Evolutionary conservation across 35 echinoderm and acorn worm genomes (phyloP).

Genomic region (Heliocidaris erythrogramma): DNA sequence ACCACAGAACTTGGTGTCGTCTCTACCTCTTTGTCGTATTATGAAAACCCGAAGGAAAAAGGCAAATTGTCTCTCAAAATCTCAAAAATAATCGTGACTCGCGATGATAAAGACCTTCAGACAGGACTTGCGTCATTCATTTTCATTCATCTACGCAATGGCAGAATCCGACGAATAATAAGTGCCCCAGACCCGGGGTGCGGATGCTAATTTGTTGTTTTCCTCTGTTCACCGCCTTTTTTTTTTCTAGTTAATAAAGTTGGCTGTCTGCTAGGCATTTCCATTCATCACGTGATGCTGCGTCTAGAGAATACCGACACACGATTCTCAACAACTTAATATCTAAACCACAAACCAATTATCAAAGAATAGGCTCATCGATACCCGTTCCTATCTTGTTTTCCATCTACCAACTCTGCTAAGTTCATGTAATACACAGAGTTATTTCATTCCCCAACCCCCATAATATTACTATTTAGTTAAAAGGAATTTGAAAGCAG

Average conservation of each 20-base stretch:
- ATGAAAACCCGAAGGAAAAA: neutral
- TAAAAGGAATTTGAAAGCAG: too few relatives aligned
- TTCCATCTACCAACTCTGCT: too few relatives aligned
- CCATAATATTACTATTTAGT: too few relatives aligned
- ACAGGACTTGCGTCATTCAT: neutral
- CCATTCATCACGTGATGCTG: constrained; percentile 28
- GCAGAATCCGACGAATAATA: neutral
- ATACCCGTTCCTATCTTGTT: too few relatives aligned
- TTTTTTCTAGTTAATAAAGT: constrained; percentile 34
- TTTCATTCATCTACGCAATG: neutral
- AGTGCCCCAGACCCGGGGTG: neutral
- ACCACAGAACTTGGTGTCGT: neutral
- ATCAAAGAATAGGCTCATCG: neutral
- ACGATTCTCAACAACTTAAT: neutral
- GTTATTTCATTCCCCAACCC: too few relatives aligned
- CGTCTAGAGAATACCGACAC: constrained; percentile 20
- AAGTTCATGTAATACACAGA: too few relatives aligned
- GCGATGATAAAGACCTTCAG: neutral
- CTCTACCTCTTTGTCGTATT: neutral
- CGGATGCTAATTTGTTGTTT: constrained; percentile 51
- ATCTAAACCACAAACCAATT: neutral
- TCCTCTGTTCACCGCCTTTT: constrained; percentile 44
- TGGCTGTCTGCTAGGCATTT: constrained; percentile 41
- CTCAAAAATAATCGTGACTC: neutral
- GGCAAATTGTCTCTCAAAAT: neutral